Evolutionary conservation across 2,888 invertebrate genomes (phyloP).

Genomic region (Ochlodes sylvanus): DNA sequence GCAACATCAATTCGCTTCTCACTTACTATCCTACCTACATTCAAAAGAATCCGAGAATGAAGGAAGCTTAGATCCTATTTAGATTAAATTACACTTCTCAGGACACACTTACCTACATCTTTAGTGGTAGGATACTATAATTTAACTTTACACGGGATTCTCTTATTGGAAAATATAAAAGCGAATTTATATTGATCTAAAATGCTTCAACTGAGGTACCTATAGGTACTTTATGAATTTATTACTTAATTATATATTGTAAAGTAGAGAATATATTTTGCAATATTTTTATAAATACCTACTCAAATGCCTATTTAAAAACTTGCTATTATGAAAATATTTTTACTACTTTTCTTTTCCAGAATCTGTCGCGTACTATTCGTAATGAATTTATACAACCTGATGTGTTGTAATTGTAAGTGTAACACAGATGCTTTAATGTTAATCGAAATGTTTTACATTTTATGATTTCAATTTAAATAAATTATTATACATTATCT

Average conservation of each 20-base stretch:
- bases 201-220: background rate
- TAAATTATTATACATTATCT: background rate
- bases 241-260: background rate
- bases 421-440: constrained; percentile 22
- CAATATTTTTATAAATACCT: constrained; percentile 8
- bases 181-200: background rate
- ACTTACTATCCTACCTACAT: background rate
- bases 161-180: background rate
- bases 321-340: constrained; percentile 3
- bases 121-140: too few relatives aligned
- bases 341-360: background rate
- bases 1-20: background rate
- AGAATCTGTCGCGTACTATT: background rate
- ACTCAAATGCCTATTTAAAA: background rate
- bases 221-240: background rate
- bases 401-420: constrained; percentile 6
- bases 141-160: too few relatives aligned
- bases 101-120: too few relatives aligned
- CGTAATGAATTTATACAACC: constrained; percentile 11
- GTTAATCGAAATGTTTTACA: constrained; percentile 20
- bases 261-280: background rate
- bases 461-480: constrained; percentile 18
- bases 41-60: too few relatives aligned
- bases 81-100: too few relatives aligned
- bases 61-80: too few relatives aligned